Percentiles rank a stretch among this genome's conserved stretches.
Conservation (phyloP, 2,113 vertebrate species). For the Centropristis striata region DNA sequence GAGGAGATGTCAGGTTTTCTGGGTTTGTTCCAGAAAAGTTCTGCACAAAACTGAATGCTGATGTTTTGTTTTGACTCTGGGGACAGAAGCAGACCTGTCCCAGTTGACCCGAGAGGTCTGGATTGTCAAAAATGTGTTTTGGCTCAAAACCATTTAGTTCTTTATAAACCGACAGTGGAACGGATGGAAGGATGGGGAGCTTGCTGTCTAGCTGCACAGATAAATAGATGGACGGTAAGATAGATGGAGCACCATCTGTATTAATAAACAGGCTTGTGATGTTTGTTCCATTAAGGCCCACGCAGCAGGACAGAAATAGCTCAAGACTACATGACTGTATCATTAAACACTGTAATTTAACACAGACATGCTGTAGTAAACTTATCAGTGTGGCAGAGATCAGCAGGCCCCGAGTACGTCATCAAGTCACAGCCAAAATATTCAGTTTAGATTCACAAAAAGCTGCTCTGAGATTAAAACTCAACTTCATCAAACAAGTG, state of each 20-base stretch:
- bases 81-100: neutral
- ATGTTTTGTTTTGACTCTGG: conserved; percentile 5
- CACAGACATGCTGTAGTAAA: conserved; percentile 49
- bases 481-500: conserved; percentile 16
- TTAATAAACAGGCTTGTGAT: conserved; percentile 55
- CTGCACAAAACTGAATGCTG: conserved; percentile 2
- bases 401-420: neutral
- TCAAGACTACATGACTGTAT: conserved; percentile 54
- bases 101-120: conserved; percentile 3
- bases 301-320: conserved; percentile 68
- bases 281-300: conserved; percentile 77
- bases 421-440: conserved; percentile 22
- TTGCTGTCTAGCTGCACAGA: neutral
- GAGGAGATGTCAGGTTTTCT: neutral
- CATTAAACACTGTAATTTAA: conserved; percentile 63
- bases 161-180: neutral
- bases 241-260: conserved; percentile 41
- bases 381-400: conserved; percentile 33
- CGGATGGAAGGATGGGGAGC: neutral
- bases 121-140: conserved; percentile 1
- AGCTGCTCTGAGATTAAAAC: neutral
- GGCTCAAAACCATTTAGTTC: neutral
- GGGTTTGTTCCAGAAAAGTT: neutral
- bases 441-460: conserved; percentile 22
- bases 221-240: neutral